phyloP scores from a whole-genome alignment of 2,888 invertebrate species.

The Xylota segnis region DNA sequence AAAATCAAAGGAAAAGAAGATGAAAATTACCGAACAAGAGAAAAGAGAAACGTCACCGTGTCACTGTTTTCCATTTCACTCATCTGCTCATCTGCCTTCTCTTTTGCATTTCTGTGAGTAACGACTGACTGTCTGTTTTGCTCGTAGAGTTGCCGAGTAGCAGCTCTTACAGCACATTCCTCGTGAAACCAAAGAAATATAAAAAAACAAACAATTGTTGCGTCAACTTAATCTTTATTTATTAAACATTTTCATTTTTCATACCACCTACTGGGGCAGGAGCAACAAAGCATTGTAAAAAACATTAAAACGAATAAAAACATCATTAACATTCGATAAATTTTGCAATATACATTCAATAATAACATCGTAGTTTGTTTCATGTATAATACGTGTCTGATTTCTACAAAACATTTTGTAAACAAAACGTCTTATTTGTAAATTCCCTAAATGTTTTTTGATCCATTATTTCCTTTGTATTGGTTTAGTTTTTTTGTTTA shows the following conservation, averaged over 20 bases:
- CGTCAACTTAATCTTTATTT: constrained; percentile 14
- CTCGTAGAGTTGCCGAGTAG: too few relatives aligned
- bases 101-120: too few relatives aligned
- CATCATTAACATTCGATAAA: constrained; percentile 31
- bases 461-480: constrained; percentile 7
- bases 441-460: constrained; percentile 68
- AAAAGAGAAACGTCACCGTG: too few relatives aligned
- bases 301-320: constrained; percentile 15
- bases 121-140: too few relatives aligned
- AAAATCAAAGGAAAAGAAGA: too few relatives aligned
- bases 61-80: too few relatives aligned
- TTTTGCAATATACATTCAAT: constrained; percentile 30
- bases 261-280: not conserved
- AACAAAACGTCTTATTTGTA: constrained; percentile 50
- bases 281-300: constrained; percentile 33
- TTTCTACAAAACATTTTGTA: constrained; percentile 28
- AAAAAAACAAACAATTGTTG: not conserved
- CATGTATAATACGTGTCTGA: constrained; percentile 12
- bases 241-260: constrained; percentile 4
- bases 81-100: too few relatives aligned
- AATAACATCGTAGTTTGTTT: constrained; percentile 25
- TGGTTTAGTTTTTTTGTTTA: too few relatives aligned
- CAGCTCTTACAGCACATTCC: too few relatives aligned
- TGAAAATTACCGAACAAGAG: too few relatives aligned
- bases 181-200: too few relatives aligned